A percentile compares a stretch with the other conserved stretches of the same genome.
Conservation (phyloP, 2,888 invertebrate species). For the Auanema sp. region DNA sequence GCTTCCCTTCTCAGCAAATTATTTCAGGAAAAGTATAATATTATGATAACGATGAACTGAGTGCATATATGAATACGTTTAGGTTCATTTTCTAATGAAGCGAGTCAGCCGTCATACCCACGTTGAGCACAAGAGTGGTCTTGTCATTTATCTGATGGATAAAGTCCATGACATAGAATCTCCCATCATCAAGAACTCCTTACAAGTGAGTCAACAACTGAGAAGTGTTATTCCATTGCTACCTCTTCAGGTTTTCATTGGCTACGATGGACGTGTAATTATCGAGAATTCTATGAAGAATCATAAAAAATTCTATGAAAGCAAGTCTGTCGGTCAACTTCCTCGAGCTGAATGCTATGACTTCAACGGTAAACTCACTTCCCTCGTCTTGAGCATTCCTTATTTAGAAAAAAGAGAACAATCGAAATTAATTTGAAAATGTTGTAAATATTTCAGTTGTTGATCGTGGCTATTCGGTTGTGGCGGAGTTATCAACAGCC, state of each 20-base stretch:
- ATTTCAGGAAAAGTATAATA: slow-evolving; percentile 36
- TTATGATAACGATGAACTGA: background rate
- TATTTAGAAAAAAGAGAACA: too few relatives aligned
- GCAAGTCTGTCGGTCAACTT: slow-evolving; percentile 38
- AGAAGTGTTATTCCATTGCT: background rate
- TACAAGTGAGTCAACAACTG: slow-evolving; percentile 30
- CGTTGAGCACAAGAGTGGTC: slow-evolving; percentile 44
- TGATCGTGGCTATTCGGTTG: slow-evolving; percentile 42
- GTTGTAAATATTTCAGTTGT: slow-evolving; percentile 24
- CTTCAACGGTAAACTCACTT: slow-evolving; percentile 34
- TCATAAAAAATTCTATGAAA: slow-evolving; percentile 29
- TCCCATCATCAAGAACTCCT: slow-evolving; percentile 33
- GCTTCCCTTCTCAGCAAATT: slow-evolving; percentile 35
- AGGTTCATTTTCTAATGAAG: slow-evolving; percentile 46
- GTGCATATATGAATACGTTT: background rate
- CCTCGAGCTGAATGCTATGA: slow-evolving; percentile 35
- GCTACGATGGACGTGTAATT: slow-evolving; percentile 53
- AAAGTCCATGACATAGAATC: slow-evolving; percentile 43
- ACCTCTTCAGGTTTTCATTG: slow-evolving; percentile 45
- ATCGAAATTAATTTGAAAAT: too few relatives aligned
- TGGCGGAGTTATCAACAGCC: slow-evolving; percentile 34
- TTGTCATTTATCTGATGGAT: slow-evolving; percentile 43
- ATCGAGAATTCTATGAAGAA: slow-evolving; percentile 46
- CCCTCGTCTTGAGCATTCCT: background rate
- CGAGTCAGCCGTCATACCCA: slow-evolving; percentile 23